Conservation (phyloP, 2,888 invertebrate genomes). For the Apamea crenata region DNA sequence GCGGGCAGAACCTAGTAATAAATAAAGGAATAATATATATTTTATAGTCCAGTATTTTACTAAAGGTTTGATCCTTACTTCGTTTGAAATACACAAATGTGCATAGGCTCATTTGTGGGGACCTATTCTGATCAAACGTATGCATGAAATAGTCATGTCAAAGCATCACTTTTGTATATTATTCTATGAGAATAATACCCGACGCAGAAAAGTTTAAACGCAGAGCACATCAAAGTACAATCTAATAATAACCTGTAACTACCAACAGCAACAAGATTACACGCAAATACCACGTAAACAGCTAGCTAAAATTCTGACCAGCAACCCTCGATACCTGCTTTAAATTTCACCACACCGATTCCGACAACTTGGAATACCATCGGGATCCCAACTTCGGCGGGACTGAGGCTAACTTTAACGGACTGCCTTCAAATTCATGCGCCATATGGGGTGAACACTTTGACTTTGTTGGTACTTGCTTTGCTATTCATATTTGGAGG, state of each 20-base stretch:
- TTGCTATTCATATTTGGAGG: conserved; percentile 2
- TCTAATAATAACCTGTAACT: background rate
- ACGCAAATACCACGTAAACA: background rate
- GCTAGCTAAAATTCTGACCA: background rate
- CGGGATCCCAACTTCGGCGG: conserved; percentile 50
- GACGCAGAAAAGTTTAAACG: background rate
- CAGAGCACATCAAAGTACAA: background rate
- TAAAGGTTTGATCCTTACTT: background rate
- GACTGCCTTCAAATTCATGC: conserved; percentile 60
- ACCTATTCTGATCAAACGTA: background rate
- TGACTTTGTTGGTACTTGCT: conserved; percentile 22
- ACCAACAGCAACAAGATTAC: background rate
- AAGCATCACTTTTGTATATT: background rate
- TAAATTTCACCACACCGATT: conserved; percentile 47
- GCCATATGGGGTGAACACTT: conserved; percentile 50
- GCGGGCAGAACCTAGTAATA: too few species aligned
- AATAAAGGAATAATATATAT: too few species aligned
- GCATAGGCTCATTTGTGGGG: background rate
- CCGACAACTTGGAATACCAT: conserved; percentile 53
- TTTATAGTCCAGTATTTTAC: background rate
- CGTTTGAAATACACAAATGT: background rate
- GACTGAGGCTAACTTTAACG: conserved; percentile 51
- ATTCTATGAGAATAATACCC: background rate
- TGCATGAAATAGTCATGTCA: background rate
- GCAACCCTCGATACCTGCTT: conserved; percentile 36